Conservation (phyloP, 2,113 vertebrate species). For the Gadus chalcogrammus region DNA sequence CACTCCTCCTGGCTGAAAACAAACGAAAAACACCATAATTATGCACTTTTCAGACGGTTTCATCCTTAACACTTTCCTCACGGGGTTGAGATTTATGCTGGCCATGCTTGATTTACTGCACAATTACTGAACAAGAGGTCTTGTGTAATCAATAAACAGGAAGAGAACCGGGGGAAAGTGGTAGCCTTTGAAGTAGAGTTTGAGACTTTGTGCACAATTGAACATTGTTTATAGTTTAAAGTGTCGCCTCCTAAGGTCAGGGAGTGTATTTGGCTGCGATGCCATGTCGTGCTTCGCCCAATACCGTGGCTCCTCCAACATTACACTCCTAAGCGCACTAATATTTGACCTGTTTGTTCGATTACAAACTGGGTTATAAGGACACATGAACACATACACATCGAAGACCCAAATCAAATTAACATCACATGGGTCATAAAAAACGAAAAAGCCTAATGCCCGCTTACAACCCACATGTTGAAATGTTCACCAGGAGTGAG, state of each 20-base stretch:
- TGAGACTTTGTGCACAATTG: slow-evolving; percentile 57
- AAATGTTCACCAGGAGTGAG: slow-evolving; percentile 42
- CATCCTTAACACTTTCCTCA: slow-evolving; percentile 72
- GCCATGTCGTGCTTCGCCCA: slow-evolving; percentile 44
- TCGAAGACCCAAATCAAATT: slow-evolving; percentile 52
- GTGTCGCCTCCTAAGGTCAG: slow-evolving; percentile 23
- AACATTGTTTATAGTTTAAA: slow-evolving; percentile 46
- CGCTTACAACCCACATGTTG: slow-evolving; percentile 40
- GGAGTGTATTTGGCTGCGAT: slow-evolving; percentile 17
- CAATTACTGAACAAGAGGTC: slow-evolving; percentile 68
- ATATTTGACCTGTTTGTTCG: slow-evolving; percentile 48
- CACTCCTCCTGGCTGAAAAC: slow-evolving; percentile 47
- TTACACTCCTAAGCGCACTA: too few species aligned
- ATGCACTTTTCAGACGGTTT: slow-evolving; percentile 68
- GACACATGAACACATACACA: slow-evolving; percentile 24
- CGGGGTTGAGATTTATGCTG: slow-evolving; percentile 64
- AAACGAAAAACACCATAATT: slow-evolving; percentile 54
- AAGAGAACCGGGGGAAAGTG: slow-evolving; percentile 54
- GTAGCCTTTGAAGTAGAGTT: slow-evolving; percentile 65
- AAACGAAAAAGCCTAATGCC: slow-evolving; percentile 43
- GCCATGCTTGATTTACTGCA: slow-evolving; percentile 69
- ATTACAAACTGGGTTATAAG: slow-evolving; percentile 48
- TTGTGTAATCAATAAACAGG: slow-evolving; percentile 66
- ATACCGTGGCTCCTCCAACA: slow-evolving; percentile 18
- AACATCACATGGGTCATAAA: slow-evolving; percentile 56